phyloP scores from a whole-genome alignment of 2,888 invertebrate species.

The Caenorhabditis afra region DNA sequence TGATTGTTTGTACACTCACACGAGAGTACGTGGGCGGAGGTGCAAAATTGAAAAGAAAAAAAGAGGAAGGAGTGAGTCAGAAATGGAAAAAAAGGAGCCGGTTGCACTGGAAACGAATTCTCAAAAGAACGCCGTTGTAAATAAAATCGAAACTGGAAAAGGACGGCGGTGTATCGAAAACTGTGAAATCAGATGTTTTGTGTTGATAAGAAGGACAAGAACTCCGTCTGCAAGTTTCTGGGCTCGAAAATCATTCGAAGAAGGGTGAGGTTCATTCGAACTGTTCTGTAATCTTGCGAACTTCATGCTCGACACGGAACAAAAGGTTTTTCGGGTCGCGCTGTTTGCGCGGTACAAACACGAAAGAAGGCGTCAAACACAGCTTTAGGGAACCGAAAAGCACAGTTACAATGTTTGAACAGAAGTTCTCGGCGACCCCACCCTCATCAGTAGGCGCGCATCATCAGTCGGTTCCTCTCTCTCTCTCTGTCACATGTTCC shows the following conservation, averaged over 20 bases:
- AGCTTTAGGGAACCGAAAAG: slow-evolving; percentile 36
- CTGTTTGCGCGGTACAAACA: slow-evolving; percentile 48
- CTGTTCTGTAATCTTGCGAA: background rate
- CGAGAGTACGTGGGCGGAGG: slow-evolving; percentile 42
- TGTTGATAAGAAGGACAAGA: too few relatives aligned
- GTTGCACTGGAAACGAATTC: background rate
- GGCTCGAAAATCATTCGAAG: too few relatives aligned
- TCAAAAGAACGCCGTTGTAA: too few relatives aligned
- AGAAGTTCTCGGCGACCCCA: slow-evolving; percentile 46
- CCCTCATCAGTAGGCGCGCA: slow-evolving; percentile 20
- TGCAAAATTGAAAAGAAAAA: slow-evolving; percentile 34
- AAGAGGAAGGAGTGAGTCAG: slow-evolving; percentile 30
- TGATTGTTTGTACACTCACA: slow-evolving; percentile 53
- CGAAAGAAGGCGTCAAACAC: slow-evolving; percentile 44
- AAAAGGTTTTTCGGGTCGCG: slow-evolving; percentile 3
- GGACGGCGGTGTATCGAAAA: too few relatives aligned
- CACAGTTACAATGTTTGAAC: slow-evolving; percentile 39
- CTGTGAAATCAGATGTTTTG: too few relatives aligned
- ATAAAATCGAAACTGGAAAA: too few relatives aligned
- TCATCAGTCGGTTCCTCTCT: background rate
- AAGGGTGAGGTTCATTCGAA: too few relatives aligned
- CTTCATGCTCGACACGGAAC: slow-evolving; percentile 10
- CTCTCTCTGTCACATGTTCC: slow-evolving; percentile 30
- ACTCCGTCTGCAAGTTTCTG: too few relatives aligned
- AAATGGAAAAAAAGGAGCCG: background rate